phyloP scores from a whole-genome alignment of 2,888 invertebrate genomes.

The Pseudococcus viburni region DNA sequence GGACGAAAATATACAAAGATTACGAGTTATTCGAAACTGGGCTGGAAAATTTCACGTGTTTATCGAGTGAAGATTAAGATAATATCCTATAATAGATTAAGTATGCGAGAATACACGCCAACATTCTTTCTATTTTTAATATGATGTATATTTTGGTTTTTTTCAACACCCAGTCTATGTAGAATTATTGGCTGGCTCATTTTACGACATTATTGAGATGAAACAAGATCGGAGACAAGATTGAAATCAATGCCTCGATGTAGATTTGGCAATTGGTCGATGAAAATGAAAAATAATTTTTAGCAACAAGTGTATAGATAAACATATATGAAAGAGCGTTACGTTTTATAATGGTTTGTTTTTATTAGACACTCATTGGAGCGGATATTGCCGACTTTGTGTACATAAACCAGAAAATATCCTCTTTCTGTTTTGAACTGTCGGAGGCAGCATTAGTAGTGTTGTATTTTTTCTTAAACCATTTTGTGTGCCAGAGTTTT shows the following conservation, averaged over 20 bases:
- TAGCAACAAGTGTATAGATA: slow-evolving; percentile 56
- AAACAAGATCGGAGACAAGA: background rate
- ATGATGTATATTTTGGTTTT: background rate
- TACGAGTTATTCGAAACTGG: background rate
- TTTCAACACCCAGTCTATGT: background rate
- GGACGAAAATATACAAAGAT: background rate
- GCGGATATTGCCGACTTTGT: slow-evolving; percentile 60
- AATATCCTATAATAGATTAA: background rate
- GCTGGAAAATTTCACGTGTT: background rate
- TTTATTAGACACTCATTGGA: slow-evolving; percentile 61
- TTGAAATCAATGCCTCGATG: background rate
- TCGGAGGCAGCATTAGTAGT: slow-evolving; percentile 48
- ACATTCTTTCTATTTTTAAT: background rate
- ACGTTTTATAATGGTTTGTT: slow-evolving; percentile 63
- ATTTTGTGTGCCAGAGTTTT: slow-evolving; percentile 58
- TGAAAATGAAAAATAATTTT: slow-evolving; percentile 48
- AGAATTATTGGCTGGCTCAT: background rate
- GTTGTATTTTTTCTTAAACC: slow-evolving; percentile 44
- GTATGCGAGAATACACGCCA: background rate
- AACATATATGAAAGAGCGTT: slow-evolving; percentile 26
- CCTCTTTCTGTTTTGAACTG: slow-evolving; percentile 54
- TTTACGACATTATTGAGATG: background rate
- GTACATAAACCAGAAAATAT: slow-evolving; percentile 59
- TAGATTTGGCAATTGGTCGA: background rate
- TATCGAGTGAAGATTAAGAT: background rate